Base-by-base conservation (phyloP, 2,797 vertebrate species). In the Paramormyrops hopkinsi region DNA sequence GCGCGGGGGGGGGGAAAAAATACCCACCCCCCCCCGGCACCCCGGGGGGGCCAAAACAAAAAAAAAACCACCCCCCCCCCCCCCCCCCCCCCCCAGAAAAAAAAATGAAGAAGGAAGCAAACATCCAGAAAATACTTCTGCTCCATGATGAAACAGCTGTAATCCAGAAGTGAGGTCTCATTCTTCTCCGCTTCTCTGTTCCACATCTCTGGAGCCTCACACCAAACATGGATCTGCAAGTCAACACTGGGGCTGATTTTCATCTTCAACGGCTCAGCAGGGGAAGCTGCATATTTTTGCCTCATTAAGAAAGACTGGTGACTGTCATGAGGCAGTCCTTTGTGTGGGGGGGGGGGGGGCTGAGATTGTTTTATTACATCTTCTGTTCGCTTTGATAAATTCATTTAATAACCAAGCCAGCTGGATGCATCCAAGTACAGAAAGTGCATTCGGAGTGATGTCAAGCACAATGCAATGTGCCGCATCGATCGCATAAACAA, bases 311-410 rank as follows among this genome's bases (percentile, higher is more conserved):
- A 33, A 44, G 50, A 88, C 29, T 50, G 65, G 50, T 48, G 19
- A 50, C 73, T 33, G 69, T 82, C 33, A 59, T 65, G 54, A 44
- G 19, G 4, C 0, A 2, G 22, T 54, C 33, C 69, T 82, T 69
- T 69, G 62, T 65, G 62, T 7, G 22, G 44, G 44, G 41, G 22
- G 46, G 46, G 76, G 11, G 37, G 44, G 25, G 48, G 46, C 76
- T 8, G n/a, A 54, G 37, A 62, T 89, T 89, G 79, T 62, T 62
- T 44, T 50, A 62, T 85, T 79, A 90, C 79, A 90, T 91, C 85
- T 90, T 29, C 88, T 82, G 89, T 89, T 89, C 83, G 86, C 79
- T 89, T 87, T 90, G 87, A 92, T 91, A 82, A 91, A 90, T 91
- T 88, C 85, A 90, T 56, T 89, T 76, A 89, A 91, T 90, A 50